Percentiles rank a stretch among this genome's conserved stretches.
phyloP scores from a whole-genome alignment of 2,797 vertebrate species.

The Alca torda region DNA sequence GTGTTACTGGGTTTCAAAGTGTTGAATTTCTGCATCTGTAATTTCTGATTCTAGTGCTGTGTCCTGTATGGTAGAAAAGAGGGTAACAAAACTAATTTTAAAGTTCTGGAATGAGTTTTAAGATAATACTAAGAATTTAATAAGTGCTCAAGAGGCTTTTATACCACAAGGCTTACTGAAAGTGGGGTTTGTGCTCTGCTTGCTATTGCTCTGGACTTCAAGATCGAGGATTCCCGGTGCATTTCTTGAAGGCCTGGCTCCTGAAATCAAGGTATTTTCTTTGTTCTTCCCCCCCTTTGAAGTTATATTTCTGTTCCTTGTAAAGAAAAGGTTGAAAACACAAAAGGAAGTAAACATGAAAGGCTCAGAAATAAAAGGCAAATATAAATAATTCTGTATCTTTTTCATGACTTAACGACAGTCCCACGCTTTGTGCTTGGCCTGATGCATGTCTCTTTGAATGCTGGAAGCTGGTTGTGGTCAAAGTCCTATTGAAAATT shows the following conservation, averaged over 20 bases:
- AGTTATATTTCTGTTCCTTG: background rate
- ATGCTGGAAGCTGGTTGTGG: background rate
- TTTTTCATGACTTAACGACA: background rate
- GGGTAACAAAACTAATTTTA: background rate
- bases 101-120: background rate
- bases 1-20: background rate
- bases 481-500: background rate
- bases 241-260: background rate
- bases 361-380: background rate
- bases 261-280: background rate
- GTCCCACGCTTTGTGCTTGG: background rate
- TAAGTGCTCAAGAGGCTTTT: background rate
- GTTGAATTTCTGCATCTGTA: background rate
- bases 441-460: background rate
- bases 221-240: background rate
- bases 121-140: background rate
- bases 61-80: background rate
- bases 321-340: background rate
- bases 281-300: background rate
- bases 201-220: background rate
- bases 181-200: background rate
- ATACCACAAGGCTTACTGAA: background rate
- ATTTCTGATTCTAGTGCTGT: background rate
- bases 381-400: background rate
- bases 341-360: background rate